A percentile compares a stretch with the other conserved stretches of the same genome.
Evolutionary conservation across 2,888 invertebrate genomes (phyloP).

Genomic region (Aphodius granarius): DNA sequence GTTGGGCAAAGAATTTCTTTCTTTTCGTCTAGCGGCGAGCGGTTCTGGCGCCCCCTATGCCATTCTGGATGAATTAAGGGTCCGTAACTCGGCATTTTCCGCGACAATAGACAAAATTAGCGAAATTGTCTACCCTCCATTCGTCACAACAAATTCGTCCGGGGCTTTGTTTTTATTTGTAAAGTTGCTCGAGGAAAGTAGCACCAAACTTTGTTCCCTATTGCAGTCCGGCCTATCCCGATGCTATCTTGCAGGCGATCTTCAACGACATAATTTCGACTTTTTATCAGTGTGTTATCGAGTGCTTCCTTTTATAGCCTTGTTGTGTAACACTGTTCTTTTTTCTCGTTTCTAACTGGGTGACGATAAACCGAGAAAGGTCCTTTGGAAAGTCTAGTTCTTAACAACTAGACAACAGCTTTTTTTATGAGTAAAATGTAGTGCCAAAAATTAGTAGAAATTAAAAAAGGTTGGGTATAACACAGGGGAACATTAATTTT

Average conservation of each 20-base stretch:
- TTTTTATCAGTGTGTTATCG: not conserved
- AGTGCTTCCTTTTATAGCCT: not conserved
- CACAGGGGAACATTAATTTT: too few relatives aligned
- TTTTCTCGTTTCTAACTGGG: not conserved
- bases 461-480: too few relatives aligned
- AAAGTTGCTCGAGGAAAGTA: not conserved
- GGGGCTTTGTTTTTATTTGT: not conserved
- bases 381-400: too few relatives aligned
- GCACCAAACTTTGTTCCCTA: not conserved
- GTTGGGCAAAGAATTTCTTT: not conserved
- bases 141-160: not conserved
- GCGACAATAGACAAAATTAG: not conserved
- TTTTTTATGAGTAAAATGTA: too few relatives aligned
- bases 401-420: too few relatives aligned
- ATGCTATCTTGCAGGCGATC: not conserved
- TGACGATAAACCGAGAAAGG: not conserved
- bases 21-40: not conserved
- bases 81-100: not conserved
- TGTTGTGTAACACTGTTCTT: not conserved
- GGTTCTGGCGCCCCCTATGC: not conserved
- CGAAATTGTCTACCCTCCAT: not conserved
- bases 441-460: too few relatives aligned
- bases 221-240: not conserved
- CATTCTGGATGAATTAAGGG: not conserved
- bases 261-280: not conserved